phyloP scores from a whole-genome alignment of 1,140 invertebrate species.

The Brachionus rubens region DNA sequence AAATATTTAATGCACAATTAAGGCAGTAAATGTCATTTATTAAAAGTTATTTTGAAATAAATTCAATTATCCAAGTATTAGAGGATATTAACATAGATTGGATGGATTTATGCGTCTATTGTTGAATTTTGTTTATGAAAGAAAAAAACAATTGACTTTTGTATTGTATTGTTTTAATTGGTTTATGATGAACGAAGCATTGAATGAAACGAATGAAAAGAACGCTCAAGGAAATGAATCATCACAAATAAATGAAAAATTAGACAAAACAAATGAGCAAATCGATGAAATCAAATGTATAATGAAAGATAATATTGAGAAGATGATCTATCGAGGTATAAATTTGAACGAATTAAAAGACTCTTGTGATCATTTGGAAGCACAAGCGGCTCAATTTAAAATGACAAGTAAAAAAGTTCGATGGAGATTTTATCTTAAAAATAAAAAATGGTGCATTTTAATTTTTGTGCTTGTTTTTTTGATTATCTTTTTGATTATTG shows the following conservation, averaged over 20 bases:
- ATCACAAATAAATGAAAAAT: neutral
- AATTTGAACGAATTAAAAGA: slow-evolving; percentile 9
- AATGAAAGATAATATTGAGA: slow-evolving; percentile 38
- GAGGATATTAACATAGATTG: neutral
- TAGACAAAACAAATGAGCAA: neutral
- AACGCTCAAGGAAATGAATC: neutral
- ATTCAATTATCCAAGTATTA: slow-evolving; percentile 8
- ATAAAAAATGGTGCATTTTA: slow-evolving; percentile 8
- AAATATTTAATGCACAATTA: neutral
- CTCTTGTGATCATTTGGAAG: slow-evolving; percentile 17
- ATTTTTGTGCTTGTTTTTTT: neutral
- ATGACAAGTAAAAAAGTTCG: neutral
- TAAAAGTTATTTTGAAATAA: neutral
- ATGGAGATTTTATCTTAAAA: neutral
- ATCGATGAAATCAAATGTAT: slow-evolving; percentile 15
- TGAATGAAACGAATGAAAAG: neutral
- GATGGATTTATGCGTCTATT: neutral
- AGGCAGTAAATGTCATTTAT: neutral
- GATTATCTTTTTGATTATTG: neutral
- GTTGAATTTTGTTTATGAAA: neutral
- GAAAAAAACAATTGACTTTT: neutral
- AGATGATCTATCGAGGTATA: slow-evolving; percentile 15
- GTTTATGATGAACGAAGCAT: neutral
- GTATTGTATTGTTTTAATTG: neutral
- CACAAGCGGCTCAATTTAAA: slow-evolving; percentile 19